phyloP scores from a whole-genome alignment of 2,113 vertebrate species.

The Columba janthina region DNA sequence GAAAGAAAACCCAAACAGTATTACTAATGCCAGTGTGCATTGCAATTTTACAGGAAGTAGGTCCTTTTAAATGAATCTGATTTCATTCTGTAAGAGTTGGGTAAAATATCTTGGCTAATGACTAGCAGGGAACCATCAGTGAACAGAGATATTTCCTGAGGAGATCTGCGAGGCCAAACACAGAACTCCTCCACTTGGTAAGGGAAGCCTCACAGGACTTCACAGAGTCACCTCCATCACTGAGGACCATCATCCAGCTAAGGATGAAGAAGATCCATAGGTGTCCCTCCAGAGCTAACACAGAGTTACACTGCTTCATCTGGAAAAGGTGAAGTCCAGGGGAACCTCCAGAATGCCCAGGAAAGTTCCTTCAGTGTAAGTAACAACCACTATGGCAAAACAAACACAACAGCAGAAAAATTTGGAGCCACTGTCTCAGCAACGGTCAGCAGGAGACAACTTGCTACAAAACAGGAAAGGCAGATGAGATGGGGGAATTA shows the following conservation, averaged over 20 bases:
- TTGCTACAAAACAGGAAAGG: not conserved
- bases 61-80: not conserved
- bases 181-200: not conserved
- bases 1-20: not conserved
- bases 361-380: not conserved
- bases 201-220: not conserved
- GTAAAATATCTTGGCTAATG: not conserved
- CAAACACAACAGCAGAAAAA: not conserved
- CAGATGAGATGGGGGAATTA: not conserved
- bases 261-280: not conserved
- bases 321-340: not conserved
- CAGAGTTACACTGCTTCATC: not conserved
- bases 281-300: not conserved
- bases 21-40: no score
- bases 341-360: not conserved
- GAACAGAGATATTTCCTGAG: not conserved
- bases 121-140: not conserved
- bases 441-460: not conserved
- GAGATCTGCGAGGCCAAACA: not conserved
- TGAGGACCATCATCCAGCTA: not conserved
- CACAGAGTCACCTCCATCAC: not conserved
- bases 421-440: not conserved
- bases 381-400: not conserved
- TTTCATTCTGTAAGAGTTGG: not conserved
- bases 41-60: not conserved